A percentile compares a stretch with the other conserved stretches of the same genome.
These are phyloP conservation scores for Petromus typicus DNA, from an alignment of 2,113 vertebrate genomes.

Conservation along the genomic window DNA sequence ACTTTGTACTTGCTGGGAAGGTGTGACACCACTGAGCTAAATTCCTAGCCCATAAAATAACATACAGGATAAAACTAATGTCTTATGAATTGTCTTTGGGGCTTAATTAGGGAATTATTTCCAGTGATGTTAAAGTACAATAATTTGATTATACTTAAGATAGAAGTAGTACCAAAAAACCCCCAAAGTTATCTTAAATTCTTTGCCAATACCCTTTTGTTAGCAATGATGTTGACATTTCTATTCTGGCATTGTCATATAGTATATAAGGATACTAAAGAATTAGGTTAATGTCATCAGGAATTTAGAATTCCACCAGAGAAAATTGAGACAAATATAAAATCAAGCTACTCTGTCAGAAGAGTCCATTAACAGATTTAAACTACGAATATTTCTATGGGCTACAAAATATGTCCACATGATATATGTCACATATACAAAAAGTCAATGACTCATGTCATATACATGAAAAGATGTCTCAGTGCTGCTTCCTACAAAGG, in stretches of 20 bases:
- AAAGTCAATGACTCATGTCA: background rate
- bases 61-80: background rate
- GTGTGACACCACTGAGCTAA: too few species aligned
- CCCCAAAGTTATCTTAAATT: background rate
- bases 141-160: background rate
- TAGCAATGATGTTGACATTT: background rate
- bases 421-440: background rate
- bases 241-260: background rate
- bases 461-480: background rate
- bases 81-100: background rate
- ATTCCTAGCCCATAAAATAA: background rate
- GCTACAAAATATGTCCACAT: background rate
- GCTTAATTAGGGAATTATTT: background rate
- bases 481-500: background rate
- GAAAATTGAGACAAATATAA: background rate
- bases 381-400: background rate
- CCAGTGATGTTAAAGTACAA: slow-evolving; percentile 6
- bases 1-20: too few species aligned
- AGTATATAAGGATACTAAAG: background rate
- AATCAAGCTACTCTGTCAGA: background rate
- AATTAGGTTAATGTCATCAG: background rate
- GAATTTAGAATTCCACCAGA: slow-evolving; percentile 1
- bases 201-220: background rate
- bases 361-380: background rate
- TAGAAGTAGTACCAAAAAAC: background rate